Evolutionary conservation across 2,888 invertebrate species (phyloP), one percentile per base, ranked within the genome.

Genomic region (Platerodrilus igneus): DNA sequence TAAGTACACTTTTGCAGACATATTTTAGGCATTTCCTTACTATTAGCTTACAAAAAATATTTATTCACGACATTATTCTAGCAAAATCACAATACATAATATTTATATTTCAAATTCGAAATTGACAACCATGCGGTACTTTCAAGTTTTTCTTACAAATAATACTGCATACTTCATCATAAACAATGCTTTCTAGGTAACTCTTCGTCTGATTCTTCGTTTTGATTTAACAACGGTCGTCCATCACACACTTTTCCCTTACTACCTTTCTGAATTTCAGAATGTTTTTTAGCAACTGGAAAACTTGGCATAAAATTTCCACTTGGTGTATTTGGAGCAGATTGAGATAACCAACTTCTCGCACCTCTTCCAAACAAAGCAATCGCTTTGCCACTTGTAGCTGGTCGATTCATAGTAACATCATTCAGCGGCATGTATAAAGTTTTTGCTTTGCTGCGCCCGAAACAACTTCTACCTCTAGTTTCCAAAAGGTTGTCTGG

Each of bases 291-390:
- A 43, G 67, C 67, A 39, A 35, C 30, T 26, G 81, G 76, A 9
- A 79, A 79, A 48, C 81, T 72, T 6, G 84, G 82, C 9, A 81
- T 79, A 35, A 81, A 69, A 17, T 78, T 79, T 18, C 82, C 70
- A 47, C 81, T 80, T 0, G 88, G 88, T 0, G 87, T 88, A 2
- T 83, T 84, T 1, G 88, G 88, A 0, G 88, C 88, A 1, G 87
- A 87, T 14, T 84, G 70, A 0, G 87, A 84, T 4, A 85, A 71
- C 71, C 81, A 81, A 25, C 81, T 72, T 27, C 45, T 39, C 22
- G 37, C 5, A 4, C 32, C 31, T 23, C 37, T 48, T 4, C 37
- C 44, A 26, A 41, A 39, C 9, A 36, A 29, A 10, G 34, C 35
- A 13, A 29, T 21, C 7, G 11, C 27, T 19, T 29, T 34, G 6